Percentiles rank a stretch among this genome's conserved stretches.
Evolutionary conservation across 2,797 vertebrate species (phyloP).

Genomic region (Pipistrellus nathusii): DNA sequence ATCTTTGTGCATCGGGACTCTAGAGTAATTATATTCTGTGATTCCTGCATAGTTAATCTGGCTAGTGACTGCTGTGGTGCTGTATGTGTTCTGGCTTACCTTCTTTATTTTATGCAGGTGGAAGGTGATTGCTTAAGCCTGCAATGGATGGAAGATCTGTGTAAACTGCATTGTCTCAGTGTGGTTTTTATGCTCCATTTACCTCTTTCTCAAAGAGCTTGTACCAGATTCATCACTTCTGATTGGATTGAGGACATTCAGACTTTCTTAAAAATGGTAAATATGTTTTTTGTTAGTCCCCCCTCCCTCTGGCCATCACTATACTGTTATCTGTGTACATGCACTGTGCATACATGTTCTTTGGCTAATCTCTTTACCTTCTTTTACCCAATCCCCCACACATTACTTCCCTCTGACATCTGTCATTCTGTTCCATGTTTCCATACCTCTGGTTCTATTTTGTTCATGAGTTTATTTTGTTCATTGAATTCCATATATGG

Average conservation of each 20-base stretch:
- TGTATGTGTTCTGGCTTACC: background rate
- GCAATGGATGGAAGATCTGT: conserved; percentile 79
- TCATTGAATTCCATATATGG: background rate
- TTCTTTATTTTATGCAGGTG: conserved; percentile 48
- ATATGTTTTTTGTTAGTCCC: background rate
- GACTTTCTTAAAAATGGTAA: conserved; percentile 79
- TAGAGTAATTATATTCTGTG: too few relatives aligned
- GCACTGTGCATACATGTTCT: background rate
- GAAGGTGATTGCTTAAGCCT: background rate
- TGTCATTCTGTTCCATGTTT: background rate
- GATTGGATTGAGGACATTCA: conserved; percentile 68
- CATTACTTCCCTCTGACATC: background rate
- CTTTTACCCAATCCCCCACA: background rate
- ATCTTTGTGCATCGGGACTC: too few relatives aligned
- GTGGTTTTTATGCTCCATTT: conserved; percentile 76
- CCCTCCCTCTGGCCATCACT: background rate
- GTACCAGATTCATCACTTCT: conserved; percentile 73
- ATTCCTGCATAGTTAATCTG: background rate
- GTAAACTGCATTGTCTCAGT: conserved; percentile 83
- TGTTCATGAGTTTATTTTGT: background rate
- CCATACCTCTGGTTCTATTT: background rate
- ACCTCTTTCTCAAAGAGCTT: conserved; percentile 84
- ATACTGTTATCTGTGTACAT: background rate
- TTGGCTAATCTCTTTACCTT: background rate
- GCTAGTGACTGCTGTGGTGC: too few relatives aligned